These are phyloP conservation scores for Callithrix jacchus DNA, from an alignment of 2,113 vertebrate species.

Conservation along the genomic window DNA sequence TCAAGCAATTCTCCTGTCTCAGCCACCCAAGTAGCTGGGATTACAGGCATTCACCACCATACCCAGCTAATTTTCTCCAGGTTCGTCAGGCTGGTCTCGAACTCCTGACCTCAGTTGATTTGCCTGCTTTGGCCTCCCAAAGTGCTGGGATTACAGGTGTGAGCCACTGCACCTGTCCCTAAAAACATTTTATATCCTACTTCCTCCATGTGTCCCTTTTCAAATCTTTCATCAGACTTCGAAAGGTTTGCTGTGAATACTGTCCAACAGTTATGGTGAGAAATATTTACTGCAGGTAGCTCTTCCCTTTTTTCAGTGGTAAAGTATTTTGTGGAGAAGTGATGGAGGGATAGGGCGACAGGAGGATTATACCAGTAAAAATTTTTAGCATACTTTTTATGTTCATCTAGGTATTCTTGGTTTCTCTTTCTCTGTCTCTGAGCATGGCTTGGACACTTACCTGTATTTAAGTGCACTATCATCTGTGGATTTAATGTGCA, in stretches of 20 bases:
- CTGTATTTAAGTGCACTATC: background rate
- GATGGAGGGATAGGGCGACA: background rate
- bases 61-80: too few species aligned
- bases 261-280: background rate
- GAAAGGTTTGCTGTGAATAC: background rate
- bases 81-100: too few species aligned
- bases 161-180: background rate
- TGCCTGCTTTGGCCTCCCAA: too few species aligned
- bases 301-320: background rate
- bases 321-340: background rate
- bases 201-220: background rate
- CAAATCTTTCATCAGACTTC: background rate
- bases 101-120: too few species aligned
- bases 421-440: background rate
- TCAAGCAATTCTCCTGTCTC: too few species aligned
- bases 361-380: background rate
- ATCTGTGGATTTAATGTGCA: background rate
- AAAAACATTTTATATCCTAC: background rate
- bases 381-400: background rate
- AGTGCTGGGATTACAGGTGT: too few species aligned
- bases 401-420: background rate
- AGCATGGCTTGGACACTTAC: background rate
- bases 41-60: too few species aligned
- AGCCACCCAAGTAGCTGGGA: too few species aligned
- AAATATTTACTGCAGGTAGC: background rate